phyloP scores from a whole-genome alignment of 2,797 vertebrate species.

The Channallabes apus region DNA sequence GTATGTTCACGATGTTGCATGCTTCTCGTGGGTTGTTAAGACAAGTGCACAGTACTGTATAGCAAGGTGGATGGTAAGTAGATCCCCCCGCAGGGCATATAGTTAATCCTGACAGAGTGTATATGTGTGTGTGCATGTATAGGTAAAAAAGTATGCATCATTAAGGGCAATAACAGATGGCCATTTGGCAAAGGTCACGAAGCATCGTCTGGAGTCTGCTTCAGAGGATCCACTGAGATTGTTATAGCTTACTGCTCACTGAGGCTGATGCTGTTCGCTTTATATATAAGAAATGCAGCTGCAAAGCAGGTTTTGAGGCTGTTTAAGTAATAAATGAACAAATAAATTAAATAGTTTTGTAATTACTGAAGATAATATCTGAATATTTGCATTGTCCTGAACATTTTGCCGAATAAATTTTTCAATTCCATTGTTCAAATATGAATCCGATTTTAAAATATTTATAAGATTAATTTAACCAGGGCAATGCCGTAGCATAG shows the following conservation, averaged over 20 bases:
- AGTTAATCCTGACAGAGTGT: slow-evolving; percentile 8
- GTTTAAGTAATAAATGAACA: background rate
- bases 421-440: background rate
- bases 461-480: background rate
- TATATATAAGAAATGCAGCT: background rate
- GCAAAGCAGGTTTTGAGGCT: background rate
- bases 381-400: background rate
- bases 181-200: slow-evolving; percentile 47
- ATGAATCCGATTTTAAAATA: background rate
- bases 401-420: background rate
- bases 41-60: slow-evolving; percentile 6
- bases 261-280: background rate
- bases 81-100: slow-evolving; percentile 24
- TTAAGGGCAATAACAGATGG: slow-evolving; percentile 55
- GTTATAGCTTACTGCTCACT: background rate
- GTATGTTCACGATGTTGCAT: slow-evolving; percentile 5
- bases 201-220: slow-evolving; percentile 28
- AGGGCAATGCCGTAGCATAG: no score
- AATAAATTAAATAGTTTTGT: background rate
- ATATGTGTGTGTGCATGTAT: slow-evolving; percentile 27
- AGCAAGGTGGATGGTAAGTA: slow-evolving; percentile 30
- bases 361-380: background rate
- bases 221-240: slow-evolving; percentile 32
- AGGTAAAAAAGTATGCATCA: slow-evolving; percentile 41
- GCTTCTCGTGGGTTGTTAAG: slow-evolving; percentile 11